phyloP scores from a whole-genome alignment of 2,888 invertebrate genomes.

The Antitype chi region DNA sequence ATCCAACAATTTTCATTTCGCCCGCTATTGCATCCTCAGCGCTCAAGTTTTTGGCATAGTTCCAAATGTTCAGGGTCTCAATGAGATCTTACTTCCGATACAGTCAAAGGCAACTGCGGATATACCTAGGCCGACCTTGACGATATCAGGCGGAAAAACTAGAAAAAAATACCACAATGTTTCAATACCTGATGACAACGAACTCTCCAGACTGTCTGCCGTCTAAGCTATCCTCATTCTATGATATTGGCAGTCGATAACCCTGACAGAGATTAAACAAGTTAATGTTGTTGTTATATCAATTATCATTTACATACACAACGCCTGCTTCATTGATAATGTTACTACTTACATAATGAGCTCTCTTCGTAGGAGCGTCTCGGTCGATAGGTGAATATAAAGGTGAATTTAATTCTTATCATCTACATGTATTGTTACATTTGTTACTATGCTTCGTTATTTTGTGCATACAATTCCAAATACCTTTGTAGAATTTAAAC shows the following conservation, averaged over 20 bases:
- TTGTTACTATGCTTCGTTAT: slow-evolving; percentile 19
- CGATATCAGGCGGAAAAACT: neutral
- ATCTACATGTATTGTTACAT: slow-evolving; percentile 9
- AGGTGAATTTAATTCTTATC: slow-evolving; percentile 25
- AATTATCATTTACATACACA: slow-evolving; percentile 51
- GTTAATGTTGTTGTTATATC: slow-evolving; percentile 50
- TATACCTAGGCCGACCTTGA: slow-evolving; percentile 38
- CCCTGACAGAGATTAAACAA: slow-evolving; percentile 59
- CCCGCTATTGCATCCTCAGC: slow-evolving; percentile 47
- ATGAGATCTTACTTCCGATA: slow-evolving; percentile 37
- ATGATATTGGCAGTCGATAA: slow-evolving; percentile 32
- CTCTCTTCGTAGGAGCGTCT: slow-evolving; percentile 21
- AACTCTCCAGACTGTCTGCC: slow-evolving; percentile 29
- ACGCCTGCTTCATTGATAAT: slow-evolving; percentile 44
- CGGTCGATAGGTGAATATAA: slow-evolving; percentile 19
- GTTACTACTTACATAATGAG: slow-evolving; percentile 35
- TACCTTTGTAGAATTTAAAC: neutral
- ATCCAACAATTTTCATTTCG: slow-evolving; percentile 51
- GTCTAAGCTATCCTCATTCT: slow-evolving; percentile 17
- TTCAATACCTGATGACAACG: neutral
- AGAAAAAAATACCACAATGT: neutral
- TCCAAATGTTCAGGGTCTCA: slow-evolving; percentile 38
- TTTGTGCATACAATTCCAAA: neutral
- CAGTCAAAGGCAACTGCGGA: slow-evolving; percentile 17
- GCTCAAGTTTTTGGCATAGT: slow-evolving; percentile 35